Evolutionary conservation across 2,113 vertebrate species (phyloP), one percentile per base, ranked within the genome.

Genomic region (Nansenia antarctica): DNA sequence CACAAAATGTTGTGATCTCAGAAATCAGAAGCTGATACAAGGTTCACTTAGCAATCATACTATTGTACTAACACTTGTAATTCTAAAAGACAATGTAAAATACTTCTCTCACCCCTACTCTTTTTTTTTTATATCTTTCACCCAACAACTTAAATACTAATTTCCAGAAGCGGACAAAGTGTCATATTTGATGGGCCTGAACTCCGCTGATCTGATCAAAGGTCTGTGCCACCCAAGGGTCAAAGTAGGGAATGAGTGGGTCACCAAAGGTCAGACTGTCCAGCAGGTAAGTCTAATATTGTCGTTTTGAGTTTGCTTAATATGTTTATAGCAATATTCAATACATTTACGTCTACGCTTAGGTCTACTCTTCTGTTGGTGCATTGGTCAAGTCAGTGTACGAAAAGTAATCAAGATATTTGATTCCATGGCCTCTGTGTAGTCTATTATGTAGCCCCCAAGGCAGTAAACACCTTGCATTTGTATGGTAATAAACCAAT

Each of bases 211-310:
- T 65, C 83, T 93, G 82, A 83, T 93, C 42, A 92, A 93, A 77
- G 91, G 88, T 71, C 77, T 93, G 37, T 92, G 91, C 70, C 92
- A 83, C 34, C 92, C 93, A 3, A 77, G 93, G 22, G 92, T 93
- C 70, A 94, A 93, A 82, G 92, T 94, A 0, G 92, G 92, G 34
- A 94, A 94, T 1, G 91, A 94, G 60, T 93, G 90, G 34, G 92
- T 93, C 81, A 92, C 93, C 15, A 93, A 93, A 82, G 92, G 93
- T 18, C 92, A 93, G 74, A 94, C 86, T 72, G 90, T 94, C 63
- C 92, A 93, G 67, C 92, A 94, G 91, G 91, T 93, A 89, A 67
- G 15, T 22, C 45, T 49, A 1, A 3, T 24, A 54, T 30, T 57
- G 26, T 57, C 26, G n/a, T n/a, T 57, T 14, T 57, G 7, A 24